Evolutionary conservation across 2,113 vertebrate genomes (phyloP).

Genomic region (Holacanthus passer): DNA sequence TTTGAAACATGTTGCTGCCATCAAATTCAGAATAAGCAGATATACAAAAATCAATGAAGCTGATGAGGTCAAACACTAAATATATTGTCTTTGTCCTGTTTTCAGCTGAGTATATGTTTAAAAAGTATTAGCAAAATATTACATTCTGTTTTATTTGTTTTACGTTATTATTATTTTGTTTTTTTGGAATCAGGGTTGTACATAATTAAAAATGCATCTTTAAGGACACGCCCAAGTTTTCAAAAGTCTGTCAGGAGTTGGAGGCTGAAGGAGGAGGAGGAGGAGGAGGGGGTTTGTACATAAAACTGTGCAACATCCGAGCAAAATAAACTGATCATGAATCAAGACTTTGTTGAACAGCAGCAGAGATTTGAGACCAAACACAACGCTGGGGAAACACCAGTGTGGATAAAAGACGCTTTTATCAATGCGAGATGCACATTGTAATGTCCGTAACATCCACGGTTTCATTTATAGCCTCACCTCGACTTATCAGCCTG

Average conservation of each 20-base stretch:
- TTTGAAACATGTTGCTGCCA: too few species aligned
- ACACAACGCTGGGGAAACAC: neutral
- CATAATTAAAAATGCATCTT: neutral
- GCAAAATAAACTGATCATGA: neutral
- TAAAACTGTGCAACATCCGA: constrained; percentile 36
- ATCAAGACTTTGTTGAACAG: neutral
- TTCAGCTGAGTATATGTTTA: too few species aligned
- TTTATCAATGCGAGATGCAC: neutral
- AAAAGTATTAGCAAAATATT: too few species aligned
- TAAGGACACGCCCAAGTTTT: constrained; percentile 58
- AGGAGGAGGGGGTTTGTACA: constrained; percentile 7
- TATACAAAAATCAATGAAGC: too few species aligned
- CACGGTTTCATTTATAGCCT: constrained; percentile 11
- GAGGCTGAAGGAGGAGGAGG: constrained; percentile 28
- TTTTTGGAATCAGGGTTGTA: too few species aligned
- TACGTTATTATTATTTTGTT: too few species aligned
- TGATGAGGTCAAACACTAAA: too few species aligned
- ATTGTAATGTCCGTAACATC: neutral
- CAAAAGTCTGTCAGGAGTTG: constrained; percentile 46
- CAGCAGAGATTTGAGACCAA: neutral
- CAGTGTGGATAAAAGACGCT: neutral
- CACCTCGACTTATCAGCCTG: constrained; percentile 38
- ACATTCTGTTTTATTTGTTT: too few species aligned
- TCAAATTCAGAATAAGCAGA: too few species aligned
- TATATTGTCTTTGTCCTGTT: too few species aligned